These are phyloP conservation scores for Turritopsis rubra DNA, from an alignment of 30 jellyfish, hydroid and myxozoan species.

Conservation along the genomic window DNA sequence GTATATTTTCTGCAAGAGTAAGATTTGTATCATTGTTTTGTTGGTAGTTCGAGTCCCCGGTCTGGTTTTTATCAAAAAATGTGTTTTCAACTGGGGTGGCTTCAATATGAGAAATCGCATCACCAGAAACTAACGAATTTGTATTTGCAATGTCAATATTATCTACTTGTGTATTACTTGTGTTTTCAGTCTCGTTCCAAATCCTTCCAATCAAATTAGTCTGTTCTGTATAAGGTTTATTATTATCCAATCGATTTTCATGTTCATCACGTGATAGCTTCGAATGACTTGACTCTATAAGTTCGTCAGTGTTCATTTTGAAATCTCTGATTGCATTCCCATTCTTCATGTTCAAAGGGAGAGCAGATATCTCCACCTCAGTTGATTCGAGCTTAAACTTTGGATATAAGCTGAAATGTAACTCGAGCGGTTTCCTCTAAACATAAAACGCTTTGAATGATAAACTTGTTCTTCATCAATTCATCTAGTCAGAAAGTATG, in stretches of 20 bases:
- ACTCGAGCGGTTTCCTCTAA: slow-evolving; percentile 79
- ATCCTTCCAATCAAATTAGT: neutral
- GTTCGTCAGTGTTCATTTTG: too few species aligned
- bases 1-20: neutral
- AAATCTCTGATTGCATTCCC: too few species aligned
- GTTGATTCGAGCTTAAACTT: slow-evolving; percentile 27
- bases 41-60: neutral
- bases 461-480: too few species aligned
- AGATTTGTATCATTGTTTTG: neutral
- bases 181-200: neutral
- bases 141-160: neutral
- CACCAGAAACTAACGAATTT: too few species aligned
- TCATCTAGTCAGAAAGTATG: too few species aligned
- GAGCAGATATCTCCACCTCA: neutral
- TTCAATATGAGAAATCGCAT: neutral
- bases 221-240: neutral
- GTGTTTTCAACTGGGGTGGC: too few species aligned
- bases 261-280: neutral
- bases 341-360: neutral
- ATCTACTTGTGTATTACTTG: neutral
- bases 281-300: too few species aligned
- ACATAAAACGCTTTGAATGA: neutral
- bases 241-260: too few species aligned
- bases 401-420: slow-evolving; percentile 70
- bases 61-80: too few species aligned